Percentiles rank a stretch among this genome's conserved stretches.
phyloP scores from a whole-genome alignment of 1,140 invertebrate species.

The Chymomyza costata region DNA sequence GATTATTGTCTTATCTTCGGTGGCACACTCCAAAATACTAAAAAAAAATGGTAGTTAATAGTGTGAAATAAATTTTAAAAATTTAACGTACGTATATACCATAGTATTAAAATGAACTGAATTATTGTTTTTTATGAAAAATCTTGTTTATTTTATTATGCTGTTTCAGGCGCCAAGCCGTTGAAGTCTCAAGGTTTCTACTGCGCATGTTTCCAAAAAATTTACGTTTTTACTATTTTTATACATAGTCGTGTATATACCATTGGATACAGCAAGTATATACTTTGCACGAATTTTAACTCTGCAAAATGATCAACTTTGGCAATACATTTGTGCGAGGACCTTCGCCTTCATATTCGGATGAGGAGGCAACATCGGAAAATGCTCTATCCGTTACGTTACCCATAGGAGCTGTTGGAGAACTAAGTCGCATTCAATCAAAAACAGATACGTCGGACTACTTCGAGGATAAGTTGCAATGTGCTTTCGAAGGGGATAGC shows the following conservation, averaged over 20 bases:
- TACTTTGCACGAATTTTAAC: background rate
- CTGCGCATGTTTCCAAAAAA: slow-evolving; percentile 25
- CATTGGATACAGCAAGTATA: slow-evolving; percentile 16
- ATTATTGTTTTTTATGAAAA: no score
- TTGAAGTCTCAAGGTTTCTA: no score
- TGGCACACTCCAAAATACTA: no score
- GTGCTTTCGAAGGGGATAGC: slow-evolving; percentile 36
- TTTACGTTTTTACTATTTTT: background rate
- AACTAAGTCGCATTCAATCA: slow-evolving; percentile 45
- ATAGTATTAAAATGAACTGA: no score
- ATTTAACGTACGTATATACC: no score
- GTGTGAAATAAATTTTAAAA: no score
- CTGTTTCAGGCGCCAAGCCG: no score
- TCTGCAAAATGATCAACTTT: slow-evolving; percentile 47
- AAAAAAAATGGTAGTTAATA: no score
- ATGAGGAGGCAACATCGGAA: slow-evolving; percentile 64
- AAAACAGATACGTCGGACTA: slow-evolving; percentile 52
- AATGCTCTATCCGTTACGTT: slow-evolving; percentile 54
- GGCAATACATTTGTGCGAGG: slow-evolving; percentile 70
- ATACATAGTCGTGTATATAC: slow-evolving; percentile 7
- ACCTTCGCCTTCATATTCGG: slow-evolving; percentile 68
- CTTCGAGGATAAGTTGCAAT: slow-evolving; percentile 54
- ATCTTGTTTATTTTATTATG: no score
- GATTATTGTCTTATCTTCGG: no score
- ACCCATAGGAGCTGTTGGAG: slow-evolving; percentile 45